Conservation (phyloP, 2,888 invertebrate genomes). For the Drosophila neotestacea region DNA sequence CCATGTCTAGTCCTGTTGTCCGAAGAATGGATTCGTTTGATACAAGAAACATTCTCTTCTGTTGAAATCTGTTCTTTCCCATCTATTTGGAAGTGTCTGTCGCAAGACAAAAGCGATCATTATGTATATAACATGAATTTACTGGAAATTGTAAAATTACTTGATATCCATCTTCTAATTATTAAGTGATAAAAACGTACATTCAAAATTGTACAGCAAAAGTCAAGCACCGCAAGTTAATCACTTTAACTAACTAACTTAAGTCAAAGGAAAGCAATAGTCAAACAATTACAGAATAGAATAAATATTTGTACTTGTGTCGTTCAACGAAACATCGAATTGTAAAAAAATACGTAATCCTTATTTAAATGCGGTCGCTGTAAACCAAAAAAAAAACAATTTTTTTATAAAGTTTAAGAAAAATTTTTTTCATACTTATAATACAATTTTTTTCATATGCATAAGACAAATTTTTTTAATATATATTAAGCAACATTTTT, state of each 20-base stretch:
- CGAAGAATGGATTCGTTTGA: background rate
- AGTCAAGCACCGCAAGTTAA: conserved; percentile 28
- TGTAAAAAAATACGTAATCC: conserved; percentile 12
- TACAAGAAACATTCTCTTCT: background rate
- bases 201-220: conserved; percentile 17
- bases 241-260: background rate
- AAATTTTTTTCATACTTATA: conserved; percentile 41
- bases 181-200: conserved; percentile 38
- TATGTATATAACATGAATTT: background rate
- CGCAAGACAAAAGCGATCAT: too few species aligned
- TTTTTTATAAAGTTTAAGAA: conserved; percentile 41
- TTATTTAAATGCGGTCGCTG: conserved; percentile 35
- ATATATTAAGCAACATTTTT: conserved; percentile 29
- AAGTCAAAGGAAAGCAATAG: conserved; percentile 22
- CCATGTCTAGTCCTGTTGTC: background rate
- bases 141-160: background rate
- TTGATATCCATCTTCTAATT: conserved; percentile 8
- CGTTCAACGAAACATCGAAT: conserved; percentile 51
- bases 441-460: conserved; percentile 39
- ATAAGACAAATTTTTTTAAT: conserved; percentile 29
- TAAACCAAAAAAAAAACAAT: conserved; percentile 41
- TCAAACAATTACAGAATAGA: conserved; percentile 5
- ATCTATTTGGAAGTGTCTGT: background rate
- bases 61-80: background rate
- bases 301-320: conserved; percentile 27